phyloP scores from a whole-genome alignment of 1,140 invertebrate species.

The Drosophila pandora region DNA sequence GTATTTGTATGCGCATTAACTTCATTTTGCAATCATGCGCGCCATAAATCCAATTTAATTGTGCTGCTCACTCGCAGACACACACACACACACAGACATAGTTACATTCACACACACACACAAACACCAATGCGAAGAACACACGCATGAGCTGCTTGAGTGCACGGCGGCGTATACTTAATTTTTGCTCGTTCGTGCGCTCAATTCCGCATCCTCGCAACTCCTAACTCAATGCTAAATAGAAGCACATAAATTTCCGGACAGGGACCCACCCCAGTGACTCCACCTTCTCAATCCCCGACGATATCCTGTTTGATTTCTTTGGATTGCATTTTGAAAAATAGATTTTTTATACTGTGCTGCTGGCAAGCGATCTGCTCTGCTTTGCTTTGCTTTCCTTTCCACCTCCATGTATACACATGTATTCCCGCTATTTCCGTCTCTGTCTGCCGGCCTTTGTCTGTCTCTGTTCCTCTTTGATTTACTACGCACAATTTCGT shows the following conservation, averaged over 20 bases:
- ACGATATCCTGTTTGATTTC: slow-evolving; percentile 63
- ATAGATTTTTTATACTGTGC: slow-evolving; percentile 67
- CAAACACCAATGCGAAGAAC: slow-evolving; percentile 22
- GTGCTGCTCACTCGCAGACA: slow-evolving; percentile 46
- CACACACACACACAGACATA: slow-evolving; percentile 14
- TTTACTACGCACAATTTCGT: slow-evolving; percentile 71
- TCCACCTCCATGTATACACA: not conserved
- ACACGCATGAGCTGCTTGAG: slow-evolving; percentile 48
- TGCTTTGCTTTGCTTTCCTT: slow-evolving; percentile 3
- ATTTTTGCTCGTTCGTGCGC: slow-evolving; percentile 74
- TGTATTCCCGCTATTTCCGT: not conserved
- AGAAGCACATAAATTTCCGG: slow-evolving; percentile 78
- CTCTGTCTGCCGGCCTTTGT: not conserved
- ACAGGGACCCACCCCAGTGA: not conserved
- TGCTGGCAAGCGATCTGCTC: slow-evolving; percentile 13
- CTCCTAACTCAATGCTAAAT: slow-evolving; percentile 70
- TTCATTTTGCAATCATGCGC: slow-evolving; percentile 79
- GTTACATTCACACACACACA: slow-evolving; percentile 1
- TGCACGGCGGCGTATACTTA: slow-evolving; percentile 71
- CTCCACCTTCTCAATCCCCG: not conserved
- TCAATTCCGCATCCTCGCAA: slow-evolving; percentile 43
- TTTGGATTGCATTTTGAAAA: slow-evolving; percentile 72
- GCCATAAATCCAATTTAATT: slow-evolving; percentile 81
- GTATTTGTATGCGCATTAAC: slow-evolving; percentile 77
- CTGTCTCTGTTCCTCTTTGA: slow-evolving; percentile 37